These are phyloP conservation scores for Microtus richardsoni DNA, from an alignment of 2,113 vertebrate species.

Conservation along the genomic window DNA sequence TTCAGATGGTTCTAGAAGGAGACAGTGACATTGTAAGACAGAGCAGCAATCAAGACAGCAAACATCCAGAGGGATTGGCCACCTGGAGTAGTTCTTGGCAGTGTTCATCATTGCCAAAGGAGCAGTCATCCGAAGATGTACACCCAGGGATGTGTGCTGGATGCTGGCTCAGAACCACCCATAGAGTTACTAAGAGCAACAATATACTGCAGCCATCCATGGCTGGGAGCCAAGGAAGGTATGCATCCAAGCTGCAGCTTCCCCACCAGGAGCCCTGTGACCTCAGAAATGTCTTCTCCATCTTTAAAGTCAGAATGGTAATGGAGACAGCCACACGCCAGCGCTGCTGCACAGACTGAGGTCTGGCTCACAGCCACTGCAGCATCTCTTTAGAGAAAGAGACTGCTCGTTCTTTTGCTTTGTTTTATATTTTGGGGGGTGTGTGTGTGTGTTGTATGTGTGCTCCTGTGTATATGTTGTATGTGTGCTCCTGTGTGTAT, in stretches of 20 bases:
- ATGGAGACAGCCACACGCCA: not conserved
- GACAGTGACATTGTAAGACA: not conserved
- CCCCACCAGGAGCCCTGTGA: not conserved
- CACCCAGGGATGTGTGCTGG: not conserved
- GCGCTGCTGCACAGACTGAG: not conserved
- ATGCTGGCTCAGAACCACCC: not conserved
- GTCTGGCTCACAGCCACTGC: not conserved
- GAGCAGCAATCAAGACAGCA: slow-evolving; percentile 6
- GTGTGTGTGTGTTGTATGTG: not conserved
- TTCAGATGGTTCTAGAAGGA: not conserved
- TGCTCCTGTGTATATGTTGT: not conserved
- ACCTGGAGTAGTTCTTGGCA: not conserved
- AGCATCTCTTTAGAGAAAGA: not conserved
- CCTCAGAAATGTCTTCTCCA: not conserved
- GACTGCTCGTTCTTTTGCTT: not conserved
- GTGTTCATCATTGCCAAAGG: not conserved
- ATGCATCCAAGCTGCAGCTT: not conserved
- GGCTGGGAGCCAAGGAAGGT: not conserved
- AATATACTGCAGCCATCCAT: accelerated
- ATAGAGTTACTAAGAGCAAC: not conserved
- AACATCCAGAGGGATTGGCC: not conserved
- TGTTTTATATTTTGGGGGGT: not conserved
- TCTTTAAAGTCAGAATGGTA: not conserved
- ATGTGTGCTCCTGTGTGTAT: no score
- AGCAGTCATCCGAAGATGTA: not conserved